phyloP scores from a whole-genome alignment of 2,113 vertebrate genomes.

The Lasiurus borealis region DNA sequence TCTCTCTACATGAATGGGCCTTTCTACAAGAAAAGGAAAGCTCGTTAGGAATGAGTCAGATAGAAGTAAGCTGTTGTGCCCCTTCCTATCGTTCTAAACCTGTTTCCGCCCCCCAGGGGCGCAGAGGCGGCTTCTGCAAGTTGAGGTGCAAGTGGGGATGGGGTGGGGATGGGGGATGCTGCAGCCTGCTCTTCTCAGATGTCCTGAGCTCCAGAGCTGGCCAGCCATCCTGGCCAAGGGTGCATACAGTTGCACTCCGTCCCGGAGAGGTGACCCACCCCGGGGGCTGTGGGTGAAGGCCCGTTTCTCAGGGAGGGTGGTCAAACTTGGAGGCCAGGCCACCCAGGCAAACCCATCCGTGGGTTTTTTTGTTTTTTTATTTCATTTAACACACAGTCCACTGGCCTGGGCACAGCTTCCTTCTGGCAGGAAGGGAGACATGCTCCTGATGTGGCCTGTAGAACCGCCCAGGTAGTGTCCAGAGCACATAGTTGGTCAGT shows the following conservation, averaged over 20 bases:
- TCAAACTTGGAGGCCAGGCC: background rate
- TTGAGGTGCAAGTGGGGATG: background rate
- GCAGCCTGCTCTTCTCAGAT: too few species aligned
- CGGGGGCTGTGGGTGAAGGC: background rate
- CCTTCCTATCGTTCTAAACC: background rate
- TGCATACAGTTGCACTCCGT: rapidly evolving
- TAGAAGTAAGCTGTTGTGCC: background rate
- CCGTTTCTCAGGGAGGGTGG: too few species aligned
- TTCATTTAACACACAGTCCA: background rate
- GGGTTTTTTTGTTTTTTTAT: too few species aligned
- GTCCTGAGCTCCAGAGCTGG: background rate
- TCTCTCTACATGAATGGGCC: background rate
- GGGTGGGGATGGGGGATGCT: background rate
- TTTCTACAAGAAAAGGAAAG: background rate
- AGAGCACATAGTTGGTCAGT: background rate
- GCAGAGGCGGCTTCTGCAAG: background rate
- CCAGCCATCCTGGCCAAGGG: background rate
- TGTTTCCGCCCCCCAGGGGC: rapidly evolving
- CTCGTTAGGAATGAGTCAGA: background rate
- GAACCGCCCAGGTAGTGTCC: background rate
- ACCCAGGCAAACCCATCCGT: background rate
- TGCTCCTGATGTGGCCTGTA: too few species aligned
- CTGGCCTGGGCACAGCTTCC: background rate
- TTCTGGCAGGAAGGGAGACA: background rate
- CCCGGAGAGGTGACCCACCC: rapidly evolving